Evolutionary conservation across 2,888 invertebrate genomes (phyloP), one percentile per base, ranked within the genome.

Genomic region (Oegoconia quadripuncta): DNA sequence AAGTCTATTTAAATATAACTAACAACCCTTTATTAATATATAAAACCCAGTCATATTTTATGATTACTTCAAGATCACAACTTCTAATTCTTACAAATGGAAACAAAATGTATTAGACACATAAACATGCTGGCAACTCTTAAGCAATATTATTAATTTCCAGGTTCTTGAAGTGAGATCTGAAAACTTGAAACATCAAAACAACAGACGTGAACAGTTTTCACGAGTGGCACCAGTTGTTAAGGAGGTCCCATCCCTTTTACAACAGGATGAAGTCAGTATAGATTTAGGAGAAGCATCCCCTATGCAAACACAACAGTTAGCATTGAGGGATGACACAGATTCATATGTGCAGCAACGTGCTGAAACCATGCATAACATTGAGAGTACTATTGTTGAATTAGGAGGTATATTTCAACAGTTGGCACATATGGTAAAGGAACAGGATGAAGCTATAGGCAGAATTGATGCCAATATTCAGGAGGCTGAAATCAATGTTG

Each of bases 321-420:
- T 93, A 54, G 88, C 94, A 30, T 88, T 95, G 59, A 93, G 95
- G 63, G 95, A 97, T 79, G 94, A 95, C 74, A 92, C 94, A 34
- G 97, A 98, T 66, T 90, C 93, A 32, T 99, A 98, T 84, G 91
- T 98, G 26, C 95, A 96, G 64, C 94, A 94, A 63, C 90, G 99
- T 59, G 97, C 97, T 25, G 97, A 98, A 74, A 97, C 99, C 1
- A 99, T 99, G 98, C 97, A 99, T 77, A 98, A 96, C 73, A 99
- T 99, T 65, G 99, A 99, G 82, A 96, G 97, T 34, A 99, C 99
- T 12, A 99, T 99, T 62, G 97, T 99, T 9, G 99, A 99, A 78
- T 87, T 99, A 31, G 99, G 99, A n/a, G 96, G 97, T 8, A 99
- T 99, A 68, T 99, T 99, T 77, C 96, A 96, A 64, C 98, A 98